Evolutionary conservation across 1,140 invertebrate species (phyloP).

Genomic region (Pinna nobilis): DNA sequence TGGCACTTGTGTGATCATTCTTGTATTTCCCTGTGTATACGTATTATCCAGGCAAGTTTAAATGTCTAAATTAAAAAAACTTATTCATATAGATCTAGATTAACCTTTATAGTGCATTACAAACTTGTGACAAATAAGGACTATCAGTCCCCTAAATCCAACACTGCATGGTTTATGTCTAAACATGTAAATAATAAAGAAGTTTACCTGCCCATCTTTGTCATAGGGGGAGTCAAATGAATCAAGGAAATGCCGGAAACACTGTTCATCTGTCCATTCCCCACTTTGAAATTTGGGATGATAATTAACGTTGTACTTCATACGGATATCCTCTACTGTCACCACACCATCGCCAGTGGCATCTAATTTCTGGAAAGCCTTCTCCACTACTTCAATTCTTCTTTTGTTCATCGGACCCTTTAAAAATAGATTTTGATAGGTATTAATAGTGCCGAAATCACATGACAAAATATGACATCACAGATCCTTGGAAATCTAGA

Average conservation of each 20-base stretch:
- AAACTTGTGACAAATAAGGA: not conserved
- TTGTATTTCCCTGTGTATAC: too few species aligned
- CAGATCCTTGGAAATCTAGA: not conserved
- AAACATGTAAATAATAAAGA: not conserved
- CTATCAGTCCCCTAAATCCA: too few species aligned
- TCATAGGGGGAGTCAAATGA: slow-evolving; percentile 87
- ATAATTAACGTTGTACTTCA: slow-evolving; percentile 85
- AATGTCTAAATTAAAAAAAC: too few species aligned
- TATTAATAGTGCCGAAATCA: too few species aligned
- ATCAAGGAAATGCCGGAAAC: slow-evolving; percentile 88
- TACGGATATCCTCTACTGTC: slow-evolving; percentile 87
- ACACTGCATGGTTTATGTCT: too few species aligned
- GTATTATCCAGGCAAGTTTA: too few species aligned
- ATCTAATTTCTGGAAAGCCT: slow-evolving; percentile 93
- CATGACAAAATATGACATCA: not conserved
- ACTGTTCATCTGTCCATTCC: slow-evolving; percentile 90
- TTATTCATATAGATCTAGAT: too few species aligned
- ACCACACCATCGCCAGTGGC: slow-evolving; percentile 83
- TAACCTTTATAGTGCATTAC: too few species aligned
- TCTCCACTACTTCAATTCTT: slow-evolving; percentile 84
- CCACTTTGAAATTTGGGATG: slow-evolving; percentile 90
- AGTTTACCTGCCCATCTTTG: slow-evolving; percentile 84
- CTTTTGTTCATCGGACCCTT: slow-evolving; percentile 90
- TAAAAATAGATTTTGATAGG: too few species aligned
- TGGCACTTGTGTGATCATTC: too few species aligned